Conservation (phyloP, 2,113 vertebrate species). For the Haemorhous mexicanus region DNA sequence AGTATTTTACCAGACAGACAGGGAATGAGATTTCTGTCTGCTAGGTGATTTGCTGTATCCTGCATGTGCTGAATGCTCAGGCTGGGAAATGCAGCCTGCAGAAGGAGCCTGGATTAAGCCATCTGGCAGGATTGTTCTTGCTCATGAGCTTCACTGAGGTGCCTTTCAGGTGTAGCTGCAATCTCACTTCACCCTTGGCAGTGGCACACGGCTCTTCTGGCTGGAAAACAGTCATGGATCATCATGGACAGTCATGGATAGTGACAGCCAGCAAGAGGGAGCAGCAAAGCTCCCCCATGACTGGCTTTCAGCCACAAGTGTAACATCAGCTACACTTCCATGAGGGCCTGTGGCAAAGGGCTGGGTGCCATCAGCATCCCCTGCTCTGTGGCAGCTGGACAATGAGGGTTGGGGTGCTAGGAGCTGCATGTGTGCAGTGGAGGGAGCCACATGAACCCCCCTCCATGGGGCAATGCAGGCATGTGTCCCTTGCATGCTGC, state of each 20-base stretch:
- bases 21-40: neutral
- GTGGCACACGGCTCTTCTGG: neutral
- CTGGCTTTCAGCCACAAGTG: neutral
- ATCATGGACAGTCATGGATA: fast-evolving
- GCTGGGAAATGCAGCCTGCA: fast-evolving
- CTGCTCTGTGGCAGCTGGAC: neutral
- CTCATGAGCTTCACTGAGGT: fast-evolving
- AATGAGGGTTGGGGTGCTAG: fast-evolving
- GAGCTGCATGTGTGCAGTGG: fast-evolving
- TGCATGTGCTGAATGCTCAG: neutral
- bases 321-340: neutral
- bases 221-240: fast-evolving
- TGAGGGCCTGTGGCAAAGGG: neutral
- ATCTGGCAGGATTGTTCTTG: neutral
- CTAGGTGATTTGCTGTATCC: neutral
- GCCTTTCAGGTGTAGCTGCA: neutral
- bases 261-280: fast-evolving
- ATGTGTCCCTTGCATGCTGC: neutral
- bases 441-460: neutral
- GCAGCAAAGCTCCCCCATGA: fast-evolving
- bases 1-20: neutral
- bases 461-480: neutral
- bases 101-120: neutral
- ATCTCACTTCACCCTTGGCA: too few relatives aligned
- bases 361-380: neutral